Evolutionary conservation across 2,797 vertebrate genomes (phyloP), one percentile per base, ranked within the genome.

Genomic region (Pelochelys cantorii): DNA sequence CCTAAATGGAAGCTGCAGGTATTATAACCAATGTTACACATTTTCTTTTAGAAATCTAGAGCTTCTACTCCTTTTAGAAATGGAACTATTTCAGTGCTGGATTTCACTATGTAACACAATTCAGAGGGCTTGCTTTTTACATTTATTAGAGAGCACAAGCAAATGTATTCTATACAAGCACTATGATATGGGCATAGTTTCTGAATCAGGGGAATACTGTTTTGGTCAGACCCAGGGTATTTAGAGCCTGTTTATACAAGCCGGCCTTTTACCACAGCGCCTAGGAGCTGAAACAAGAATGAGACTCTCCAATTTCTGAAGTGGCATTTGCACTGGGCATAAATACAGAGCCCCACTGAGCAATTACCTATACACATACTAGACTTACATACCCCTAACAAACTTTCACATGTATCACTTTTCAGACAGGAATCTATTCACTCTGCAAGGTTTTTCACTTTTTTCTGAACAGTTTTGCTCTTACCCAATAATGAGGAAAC

Each of bases 401-500:
- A 7, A n/a, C 55, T 86, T 48, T 48, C 54, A 86, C 71, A 83
- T 37, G 54, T 18, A 86, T 27, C 74, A 89, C n/a, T 27, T 54
- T 79, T 89, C 79, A 92, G 77, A 57, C 86, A 79, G 74, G 79
- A 2, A 71, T 37, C 55, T n/a, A 62, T 5, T 57, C 3, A 52
- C 1, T 88, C 79, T 60, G 77, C 78, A 85, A 87, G 48, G 22
- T 77, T 89, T 79, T 60, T 53, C 55, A 79, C 3, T 59, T 3
- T 11, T 83, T 29, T 27, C 23, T 54, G 59, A 81, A 82, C 4
- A 42, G 31, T 56, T 80, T 83, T 77, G 56, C 27, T 94, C 98
- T 99, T 98, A 99, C 99, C 99, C 99, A 42, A 99, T 99, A 87
- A 99, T 99, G 97, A 99, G 98, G 97, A 99, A 99, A 92, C 99